Conservation (phyloP, 2,797 vertebrate genomes). For the Aplochiton taeniatus region DNA sequence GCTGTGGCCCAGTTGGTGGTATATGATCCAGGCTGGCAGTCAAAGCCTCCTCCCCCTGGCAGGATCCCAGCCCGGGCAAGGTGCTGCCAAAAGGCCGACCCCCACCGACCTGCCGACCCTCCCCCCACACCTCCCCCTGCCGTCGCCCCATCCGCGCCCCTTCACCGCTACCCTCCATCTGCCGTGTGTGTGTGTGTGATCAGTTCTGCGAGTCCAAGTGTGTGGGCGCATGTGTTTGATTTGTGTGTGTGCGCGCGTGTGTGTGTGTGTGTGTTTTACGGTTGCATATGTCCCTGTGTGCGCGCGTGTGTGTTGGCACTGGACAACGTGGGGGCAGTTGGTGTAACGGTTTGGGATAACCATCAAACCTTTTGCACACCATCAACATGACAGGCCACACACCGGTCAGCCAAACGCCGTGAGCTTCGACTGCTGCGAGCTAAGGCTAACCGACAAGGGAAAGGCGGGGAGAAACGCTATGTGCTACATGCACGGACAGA, state of each 20-base stretch:
- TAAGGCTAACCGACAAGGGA: constrained; percentile 35
- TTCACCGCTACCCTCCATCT: constrained; percentile 65
- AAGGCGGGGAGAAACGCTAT: constrained; percentile 31
- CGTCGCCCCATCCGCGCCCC: constrained; percentile 3
- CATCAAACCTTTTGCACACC: constrained; percentile 40
- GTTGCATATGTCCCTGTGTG: no score
- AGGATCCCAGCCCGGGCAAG: constrained; percentile 33
- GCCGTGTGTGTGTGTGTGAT: constrained; percentile 36
- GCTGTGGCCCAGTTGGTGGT: constrained; percentile 57
- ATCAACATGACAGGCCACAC: constrained; percentile 50
- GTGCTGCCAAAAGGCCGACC: constrained; percentile 54
- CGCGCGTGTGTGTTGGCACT: no score
- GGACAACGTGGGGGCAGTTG: constrained; percentile 50
- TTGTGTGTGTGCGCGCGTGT: no score
- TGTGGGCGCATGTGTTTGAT: no score
- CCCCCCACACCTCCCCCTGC: constrained; percentile 53
- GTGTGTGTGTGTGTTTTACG: constrained; percentile 9
- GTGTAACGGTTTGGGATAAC: constrained; percentile 52
- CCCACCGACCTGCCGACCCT: constrained; percentile 32
- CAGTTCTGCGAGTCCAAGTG: no score
- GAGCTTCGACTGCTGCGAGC: constrained; percentile 16
- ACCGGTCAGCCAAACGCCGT: constrained; percentile 29
- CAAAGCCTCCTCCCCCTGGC: constrained; percentile 63
- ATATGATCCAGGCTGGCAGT: constrained; percentile 68
- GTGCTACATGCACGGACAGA: constrained; percentile 31